Percentiles rank a stretch among this genome's conserved stretches.
phyloP scores from a whole-genome alignment of 2,888 invertebrate species.

The Holacanthella duospinosa region DNA sequence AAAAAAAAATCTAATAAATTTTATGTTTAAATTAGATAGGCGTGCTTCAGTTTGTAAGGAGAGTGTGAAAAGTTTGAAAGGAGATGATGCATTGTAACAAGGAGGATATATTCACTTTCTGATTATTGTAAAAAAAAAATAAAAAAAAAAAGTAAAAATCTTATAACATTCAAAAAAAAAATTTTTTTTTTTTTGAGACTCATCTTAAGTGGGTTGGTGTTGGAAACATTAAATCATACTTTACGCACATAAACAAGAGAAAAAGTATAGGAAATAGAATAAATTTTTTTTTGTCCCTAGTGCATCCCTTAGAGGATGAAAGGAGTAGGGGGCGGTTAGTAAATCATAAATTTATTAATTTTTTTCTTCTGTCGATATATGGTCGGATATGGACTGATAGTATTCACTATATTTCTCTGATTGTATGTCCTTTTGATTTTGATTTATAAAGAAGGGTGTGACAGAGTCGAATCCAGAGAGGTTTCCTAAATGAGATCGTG shows the following conservation, averaged over 20 bases:
- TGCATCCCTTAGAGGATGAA: neutral
- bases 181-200: too few relatives aligned
- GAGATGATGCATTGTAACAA: neutral
- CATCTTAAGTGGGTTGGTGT: neutral
- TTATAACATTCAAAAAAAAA: neutral
- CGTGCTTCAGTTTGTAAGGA: neutral
- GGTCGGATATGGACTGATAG: neutral
- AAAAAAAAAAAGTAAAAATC: too few relatives aligned
- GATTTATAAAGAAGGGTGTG: neutral
- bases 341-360: neutral
- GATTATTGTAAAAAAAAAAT: neutral
- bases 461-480: neutral
- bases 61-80: slow-evolving; percentile 4
- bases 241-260: neutral
- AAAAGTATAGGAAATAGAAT: neutral
- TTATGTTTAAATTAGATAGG: neutral
- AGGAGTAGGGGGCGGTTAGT: neutral
- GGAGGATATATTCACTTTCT: neutral
- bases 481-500: slow-evolving; percentile 3
- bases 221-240: neutral
- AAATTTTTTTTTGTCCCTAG: neutral
- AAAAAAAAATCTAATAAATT: neutral
- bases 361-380: neutral
- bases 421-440: neutral
- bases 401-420: too few relatives aligned